Evolutionary conservation across 2,888 invertebrate species (phyloP), one percentile per base, ranked within the genome.

Genomic region (Cataglyphis cursor): DNA sequence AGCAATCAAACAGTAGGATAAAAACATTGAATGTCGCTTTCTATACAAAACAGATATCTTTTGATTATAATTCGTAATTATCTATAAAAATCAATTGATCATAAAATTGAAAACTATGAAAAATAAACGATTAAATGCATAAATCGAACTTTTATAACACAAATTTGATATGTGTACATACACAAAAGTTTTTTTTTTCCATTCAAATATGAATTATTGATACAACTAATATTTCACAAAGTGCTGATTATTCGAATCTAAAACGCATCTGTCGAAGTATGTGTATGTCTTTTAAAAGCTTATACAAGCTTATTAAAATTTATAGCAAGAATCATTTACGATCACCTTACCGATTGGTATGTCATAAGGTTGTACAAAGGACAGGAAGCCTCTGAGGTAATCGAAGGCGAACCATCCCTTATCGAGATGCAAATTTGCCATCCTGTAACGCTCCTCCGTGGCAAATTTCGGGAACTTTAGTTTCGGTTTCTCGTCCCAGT

Each of bases 321-420:
- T 4, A 15, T 31, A 21, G 9, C 44, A 24, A 9, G 35, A 44
- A 68, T 9, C n/a, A 41, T 54, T 68, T 31, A 41, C 18, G 59
- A 21, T 24, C 31, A 64, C 24, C 95, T 96, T 95, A 97, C 97
- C 97, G 81, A 96, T 94, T 84, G 97, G 97, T 94, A 97, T 96
- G 89, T 96, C 96, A 91, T 96, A 95, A 4, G 97, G 97, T 94
- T 97, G 96, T 92, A 97, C 95, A 92, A 96, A 94, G 88, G 96
- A 96, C 92, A 97, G 96, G 93, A 97, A 96, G 84, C 95, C 94
- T 15, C 97, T 96, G 92, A 97, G 96, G 93, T 96, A 96, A 90
- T 96, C 95, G 93, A 97, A 97, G 88, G 96, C 95, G 93, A 96
- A 96, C 93, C 96, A 95, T 88, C 96, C 96, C 83, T 96, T 96